Conservation (phyloP, 2,797 vertebrate species). For the Labeo calbasu region DNA sequence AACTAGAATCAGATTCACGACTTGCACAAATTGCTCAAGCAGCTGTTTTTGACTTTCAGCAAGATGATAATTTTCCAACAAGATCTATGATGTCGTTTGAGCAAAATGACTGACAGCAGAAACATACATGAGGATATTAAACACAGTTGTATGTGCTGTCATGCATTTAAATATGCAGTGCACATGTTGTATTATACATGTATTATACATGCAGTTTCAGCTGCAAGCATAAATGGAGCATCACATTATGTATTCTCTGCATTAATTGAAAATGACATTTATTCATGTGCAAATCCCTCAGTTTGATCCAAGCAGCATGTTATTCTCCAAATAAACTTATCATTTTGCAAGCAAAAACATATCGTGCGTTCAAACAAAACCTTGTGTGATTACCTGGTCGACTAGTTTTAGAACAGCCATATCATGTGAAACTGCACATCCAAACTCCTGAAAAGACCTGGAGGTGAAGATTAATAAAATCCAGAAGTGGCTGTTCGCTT, state of each 20-base stretch:
- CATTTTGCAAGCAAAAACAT: background rate
- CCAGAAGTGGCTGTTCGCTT: background rate
- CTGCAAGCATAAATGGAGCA: background rate
- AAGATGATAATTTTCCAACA: background rate
- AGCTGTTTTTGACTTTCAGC: background rate
- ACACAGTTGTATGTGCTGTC: background rate
- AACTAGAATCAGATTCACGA: background rate
- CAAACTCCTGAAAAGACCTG: slow-evolving; percentile 64
- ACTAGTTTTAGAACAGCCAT: slow-evolving; percentile 85
- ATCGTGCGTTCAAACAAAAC: background rate
- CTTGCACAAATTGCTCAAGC: background rate
- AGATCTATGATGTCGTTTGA: background rate
- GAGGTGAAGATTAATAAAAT: slow-evolving; percentile 44
- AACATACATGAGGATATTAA: background rate
- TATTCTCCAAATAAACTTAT: background rate
- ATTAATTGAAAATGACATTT: background rate
- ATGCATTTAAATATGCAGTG: background rate
- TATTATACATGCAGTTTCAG: background rate
- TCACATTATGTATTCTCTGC: background rate
- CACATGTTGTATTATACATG: background rate
- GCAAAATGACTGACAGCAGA: background rate
- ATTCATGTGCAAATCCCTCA: background rate
- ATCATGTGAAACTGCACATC: slow-evolving; percentile 73
- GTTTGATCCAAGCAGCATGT: background rate
- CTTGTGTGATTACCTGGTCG: slow-evolving; percentile 74